Conservation (phyloP, 2,888 invertebrate species). For the Tribolium freemani region DNA sequence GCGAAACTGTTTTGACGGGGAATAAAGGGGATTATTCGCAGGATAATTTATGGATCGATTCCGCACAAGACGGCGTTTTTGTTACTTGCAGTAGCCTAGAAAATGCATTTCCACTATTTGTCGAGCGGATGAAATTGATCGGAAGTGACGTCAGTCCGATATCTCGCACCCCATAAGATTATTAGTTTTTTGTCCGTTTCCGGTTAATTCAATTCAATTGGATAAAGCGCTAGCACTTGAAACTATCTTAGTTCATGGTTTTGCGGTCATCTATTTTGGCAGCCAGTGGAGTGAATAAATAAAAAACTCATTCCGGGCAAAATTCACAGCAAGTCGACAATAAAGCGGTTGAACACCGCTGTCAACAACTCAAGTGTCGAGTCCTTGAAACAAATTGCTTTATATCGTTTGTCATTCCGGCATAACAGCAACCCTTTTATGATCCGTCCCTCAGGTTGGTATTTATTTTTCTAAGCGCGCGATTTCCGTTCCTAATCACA, state of each 20-base stretch:
- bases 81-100: no score
- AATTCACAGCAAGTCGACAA: background rate
- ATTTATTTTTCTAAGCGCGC: constrained; percentile 23
- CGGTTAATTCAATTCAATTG: background rate
- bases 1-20: no score
- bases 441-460: background rate
- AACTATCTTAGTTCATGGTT: no score
- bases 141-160: background rate
- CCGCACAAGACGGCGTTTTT: no score
- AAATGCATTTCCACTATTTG: background rate
- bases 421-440: constrained; percentile 11
- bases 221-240: background rate
- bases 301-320: no score
- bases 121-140: background rate
- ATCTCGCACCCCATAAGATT: background rate
- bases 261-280: no score
- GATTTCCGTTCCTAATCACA: constrained; percentile 36
- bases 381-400: constrained; percentile 24
- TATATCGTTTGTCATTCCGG: constrained; percentile 14
- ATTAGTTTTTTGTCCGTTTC: background rate
- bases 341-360: background rate
- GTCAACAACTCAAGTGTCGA: background rate
- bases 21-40: no score
- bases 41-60: no score
- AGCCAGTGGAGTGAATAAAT: no score